Evolutionary conservation across 1,140 invertebrate genomes (phyloP).

Genomic region (Agrypnia vestita): DNA sequence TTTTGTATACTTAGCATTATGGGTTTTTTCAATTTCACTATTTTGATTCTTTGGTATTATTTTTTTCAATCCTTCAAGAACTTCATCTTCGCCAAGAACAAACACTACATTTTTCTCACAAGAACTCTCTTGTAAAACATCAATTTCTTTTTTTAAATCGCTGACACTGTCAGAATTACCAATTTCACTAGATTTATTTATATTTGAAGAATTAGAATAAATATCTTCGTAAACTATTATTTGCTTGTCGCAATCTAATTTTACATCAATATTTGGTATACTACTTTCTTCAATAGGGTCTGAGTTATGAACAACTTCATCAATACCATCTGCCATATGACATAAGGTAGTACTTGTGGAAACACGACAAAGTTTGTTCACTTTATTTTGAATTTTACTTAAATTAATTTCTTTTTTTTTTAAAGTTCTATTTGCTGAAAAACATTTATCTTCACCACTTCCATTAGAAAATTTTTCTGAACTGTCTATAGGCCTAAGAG

Average conservation of each 20-base stretch:
- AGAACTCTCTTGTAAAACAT: neutral
- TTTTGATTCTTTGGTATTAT: neutral
- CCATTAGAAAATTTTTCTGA: constrained; percentile 7
- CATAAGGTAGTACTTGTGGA: constrained; percentile 14
- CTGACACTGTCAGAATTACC: neutral
- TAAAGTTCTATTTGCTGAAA: neutral
- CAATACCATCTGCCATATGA: neutral
- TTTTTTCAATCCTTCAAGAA: constrained; percentile 74
- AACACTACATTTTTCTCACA: constrained; percentile 77
- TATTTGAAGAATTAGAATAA: neutral
- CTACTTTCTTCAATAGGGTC: neutral
- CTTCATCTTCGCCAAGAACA: constrained; percentile 84
- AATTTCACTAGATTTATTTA: constrained; percentile 20
- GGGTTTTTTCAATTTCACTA: neutral
- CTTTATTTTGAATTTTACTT: constrained; percentile 26
- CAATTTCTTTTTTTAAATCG: neutral
- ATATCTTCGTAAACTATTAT: neutral
- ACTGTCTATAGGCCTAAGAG: constrained; percentile 34
- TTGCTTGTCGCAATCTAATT: constrained; percentile 24
- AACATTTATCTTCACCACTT: neutral
- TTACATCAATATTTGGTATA: neutral
- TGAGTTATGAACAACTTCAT: neutral
- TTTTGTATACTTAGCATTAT: neutral
- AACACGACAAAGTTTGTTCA: constrained; percentile 40
- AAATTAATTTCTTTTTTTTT: constrained; percentile 21